Evolutionary conservation across 1,140 invertebrate genomes (phyloP), one percentile per base, ranked within the genome.

Genomic region (Neodiprion fabricii): DNA sequence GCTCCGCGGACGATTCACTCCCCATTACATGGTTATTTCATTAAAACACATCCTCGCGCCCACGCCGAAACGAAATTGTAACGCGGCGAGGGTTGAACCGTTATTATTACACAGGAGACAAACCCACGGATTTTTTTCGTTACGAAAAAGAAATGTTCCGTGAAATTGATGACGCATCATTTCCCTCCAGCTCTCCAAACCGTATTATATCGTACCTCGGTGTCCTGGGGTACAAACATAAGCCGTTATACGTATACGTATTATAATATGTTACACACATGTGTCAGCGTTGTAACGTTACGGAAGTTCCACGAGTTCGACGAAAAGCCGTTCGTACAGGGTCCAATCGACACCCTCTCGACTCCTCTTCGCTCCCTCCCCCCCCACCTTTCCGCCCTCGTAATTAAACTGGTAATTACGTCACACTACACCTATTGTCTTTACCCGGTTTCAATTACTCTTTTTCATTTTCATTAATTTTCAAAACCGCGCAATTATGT

Each of bases 121-220:
- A 40, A 40, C 28, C 28, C 28, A 40, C 28, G 28, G 68, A 47
- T 74, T 79, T 79, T 79, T 75, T 76, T 70, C 53, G 72, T 9
- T 70, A 74, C 70, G 72, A 76, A 71, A 61, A 61, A 74, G 74
- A 80, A 80, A 80, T 78, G 72, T 48, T n/a, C 71, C 71, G 76
- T 81, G 75, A 81, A 81, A 83, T 82, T 75, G 81, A 69, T 77
- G 76, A 75, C 53, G 53, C 5, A 61, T 61, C 11, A 61, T 12
- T 61, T 40, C 28, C 28, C 2, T 40, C 53, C 53, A 61, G n/a
- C n/a, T 61, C n/a, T 12, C 53, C 53, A 61, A 61, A 9, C 53
- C n/a, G 50, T 53, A 11, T 53, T 53, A 53, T 14, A 53, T 11
- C 1, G 17, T 21, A 21, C 17, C 17, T 21, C 17, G 17, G 17